Evolutionary conservation across 2,113 vertebrate genomes (phyloP), one percentile per base, ranked within the genome.

Genomic region (Dromaius novaehollandiae): DNA sequence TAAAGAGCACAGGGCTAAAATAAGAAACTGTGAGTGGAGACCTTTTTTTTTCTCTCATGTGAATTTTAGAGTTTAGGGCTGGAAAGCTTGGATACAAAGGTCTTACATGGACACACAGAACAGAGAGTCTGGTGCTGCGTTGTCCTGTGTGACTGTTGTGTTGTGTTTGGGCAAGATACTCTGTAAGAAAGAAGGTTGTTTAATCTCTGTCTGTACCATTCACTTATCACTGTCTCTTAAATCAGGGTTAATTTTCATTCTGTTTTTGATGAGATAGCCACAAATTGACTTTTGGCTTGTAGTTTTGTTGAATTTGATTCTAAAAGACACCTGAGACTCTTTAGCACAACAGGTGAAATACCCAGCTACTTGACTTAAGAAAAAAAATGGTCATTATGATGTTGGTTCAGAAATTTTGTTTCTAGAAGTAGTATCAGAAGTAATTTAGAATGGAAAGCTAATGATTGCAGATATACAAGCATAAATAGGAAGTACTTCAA

Each of bases 401-500:
- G 16, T 42, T 76, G 4, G 40, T 93, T 94, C 58, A 96, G 51
- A 94, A 94, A 86, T 85, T 87, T 93, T 32, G 46, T 70, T 86
- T 80, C 40, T 92, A 82, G 68, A 94, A 66, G 34, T 71, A 93
- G 50, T 64, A 82, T 42, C 40, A 80, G 32, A 69, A 94, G 75
- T 61, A 61, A 81, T 92, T 95, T 34, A 50, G 51, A 93, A 61
- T 64, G 36, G 42, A 64, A 93, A 26, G 25, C 9, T 87, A 73
- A 78, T 24, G 63, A 30, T 11, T 93, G 50, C 95, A 91, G 81
- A 84, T 78, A 76, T 6, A 5, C 83, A 82, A 9, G 18, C 78
- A n/a, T 95, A 96, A 90, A 79, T 32, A 91, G 69, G 42, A 91
- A 66, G 38, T 44, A 46, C 80, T 96, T 91, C 70, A 75, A 96